Evolutionary conservation across 2,888 invertebrate genomes (phyloP).

Genomic region (Dioctria rufipes): DNA sequence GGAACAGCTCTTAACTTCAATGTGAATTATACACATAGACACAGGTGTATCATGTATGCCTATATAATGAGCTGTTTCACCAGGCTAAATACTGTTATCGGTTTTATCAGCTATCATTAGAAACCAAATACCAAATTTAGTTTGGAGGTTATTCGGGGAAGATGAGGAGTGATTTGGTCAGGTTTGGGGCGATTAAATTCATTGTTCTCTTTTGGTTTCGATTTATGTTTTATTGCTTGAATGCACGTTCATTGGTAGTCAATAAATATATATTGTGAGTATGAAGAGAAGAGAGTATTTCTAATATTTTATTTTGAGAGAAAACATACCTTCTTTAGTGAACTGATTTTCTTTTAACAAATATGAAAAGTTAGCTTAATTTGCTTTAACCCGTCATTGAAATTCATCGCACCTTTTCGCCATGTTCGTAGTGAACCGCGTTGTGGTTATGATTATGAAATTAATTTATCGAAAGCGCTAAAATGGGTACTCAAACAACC

Average conservation of each 20-base stretch:
- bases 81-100: neutral
- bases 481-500: slow-evolving; percentile 27
- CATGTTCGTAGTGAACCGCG: no score
- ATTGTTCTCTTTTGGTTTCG: slow-evolving; percentile 12
- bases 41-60: no score
- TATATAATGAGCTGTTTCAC: neutral
- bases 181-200: slow-evolving; percentile 16
- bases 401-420: no score
- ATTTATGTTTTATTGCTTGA: slow-evolving; percentile 7
- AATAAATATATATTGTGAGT: slow-evolving; percentile 16
- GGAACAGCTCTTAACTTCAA: neutral
- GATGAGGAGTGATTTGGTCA: slow-evolving; percentile 34
- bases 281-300: no score
- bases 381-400: neutral
- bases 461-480: slow-evolving; percentile 7
- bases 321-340: no score
- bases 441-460: neutral
- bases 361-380: neutral
- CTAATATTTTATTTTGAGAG: no score
- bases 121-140: neutral
- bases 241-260: slow-evolving; percentile 24
- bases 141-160: neutral
- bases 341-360: neutral
- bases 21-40: no score
- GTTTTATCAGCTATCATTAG: slow-evolving; percentile 8